These are phyloP conservation scores for Zophobas morio DNA, from an alignment of 1,140 invertebrate species.

Conservation along the genomic window DNA sequence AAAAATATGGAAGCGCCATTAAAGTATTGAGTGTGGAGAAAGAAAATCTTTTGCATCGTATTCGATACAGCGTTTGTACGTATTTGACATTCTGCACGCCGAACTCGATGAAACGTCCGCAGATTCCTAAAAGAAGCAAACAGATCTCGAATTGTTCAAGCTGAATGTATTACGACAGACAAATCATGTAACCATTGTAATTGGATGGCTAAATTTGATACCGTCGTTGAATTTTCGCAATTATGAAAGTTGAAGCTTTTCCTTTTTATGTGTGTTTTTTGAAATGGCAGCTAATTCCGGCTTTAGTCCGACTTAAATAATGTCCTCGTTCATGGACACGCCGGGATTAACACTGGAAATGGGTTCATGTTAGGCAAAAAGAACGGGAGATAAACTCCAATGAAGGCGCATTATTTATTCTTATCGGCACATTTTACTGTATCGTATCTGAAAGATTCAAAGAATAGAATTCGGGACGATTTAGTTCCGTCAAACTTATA, in stretches of 20 bases:
- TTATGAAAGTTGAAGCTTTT: slow-evolving; percentile 30
- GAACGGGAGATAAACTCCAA: slow-evolving; percentile 59
- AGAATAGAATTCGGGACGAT: slow-evolving; percentile 61
- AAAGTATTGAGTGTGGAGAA: slow-evolving; percentile 35
- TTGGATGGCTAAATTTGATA: slow-evolving; percentile 35
- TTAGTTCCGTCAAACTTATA: slow-evolving; percentile 53
- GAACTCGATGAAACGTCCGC: slow-evolving; percentile 54
- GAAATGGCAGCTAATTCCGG: slow-evolving; percentile 57
- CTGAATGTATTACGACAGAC: slow-evolving; percentile 43
- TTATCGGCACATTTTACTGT: slow-evolving; percentile 60
- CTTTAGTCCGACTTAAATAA: slow-evolving; percentile 58
- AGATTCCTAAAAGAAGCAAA: slow-evolving; percentile 48
- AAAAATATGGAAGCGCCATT: slow-evolving; percentile 41
- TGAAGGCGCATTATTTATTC: slow-evolving; percentile 62
- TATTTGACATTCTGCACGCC: slow-evolving; percentile 54
- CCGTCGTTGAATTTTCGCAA: neutral
- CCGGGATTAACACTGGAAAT: slow-evolving; percentile 61
- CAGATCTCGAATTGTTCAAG: slow-evolving; percentile 48
- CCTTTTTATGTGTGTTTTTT: neutral
- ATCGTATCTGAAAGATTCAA: slow-evolving; percentile 60
- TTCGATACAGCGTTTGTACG: slow-evolving; percentile 42
- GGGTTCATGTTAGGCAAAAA: slow-evolving; percentile 59
- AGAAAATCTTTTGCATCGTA: slow-evolving; percentile 43
- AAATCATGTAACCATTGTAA: slow-evolving; percentile 36
- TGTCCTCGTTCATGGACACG: slow-evolving; percentile 59